Conservation (phyloP, 1,140 invertebrate species). For the Drosophila kohkoa region DNA sequence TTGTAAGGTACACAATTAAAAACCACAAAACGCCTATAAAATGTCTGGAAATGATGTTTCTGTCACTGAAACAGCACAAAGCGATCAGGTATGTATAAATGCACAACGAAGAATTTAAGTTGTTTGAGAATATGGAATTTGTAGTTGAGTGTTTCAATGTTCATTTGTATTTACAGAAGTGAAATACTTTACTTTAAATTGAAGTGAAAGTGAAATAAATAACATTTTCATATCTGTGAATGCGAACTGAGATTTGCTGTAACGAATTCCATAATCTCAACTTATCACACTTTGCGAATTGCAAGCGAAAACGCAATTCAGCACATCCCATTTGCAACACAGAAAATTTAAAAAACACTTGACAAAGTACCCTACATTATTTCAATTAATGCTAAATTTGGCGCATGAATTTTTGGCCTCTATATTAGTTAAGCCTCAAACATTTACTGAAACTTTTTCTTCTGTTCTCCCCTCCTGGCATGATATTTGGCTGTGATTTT, state of each 20-base stretch:
- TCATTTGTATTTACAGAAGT: too few relatives aligned
- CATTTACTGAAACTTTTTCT: neutral
- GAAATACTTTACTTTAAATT: too few relatives aligned
- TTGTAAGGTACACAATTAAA: slow-evolving; percentile 27
- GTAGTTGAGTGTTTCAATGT: too few relatives aligned
- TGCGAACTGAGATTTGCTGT: neutral
- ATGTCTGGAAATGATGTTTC: slow-evolving; percentile 78
- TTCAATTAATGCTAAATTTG: slow-evolving; percentile 11
- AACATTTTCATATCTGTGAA: too few relatives aligned
- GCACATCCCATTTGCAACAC: neutral
- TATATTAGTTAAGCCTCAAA: neutral
- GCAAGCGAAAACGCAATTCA: neutral
- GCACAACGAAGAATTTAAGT: too few relatives aligned
- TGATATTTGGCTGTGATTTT: slow-evolving; percentile 36
- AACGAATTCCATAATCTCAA: neutral
- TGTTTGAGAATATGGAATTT: neutral
- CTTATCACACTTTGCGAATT: neutral
- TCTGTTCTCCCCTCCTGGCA: neutral
- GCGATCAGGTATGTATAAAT: slow-evolving; percentile 74
- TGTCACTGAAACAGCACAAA: slow-evolving; percentile 74
- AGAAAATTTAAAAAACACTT: neutral
- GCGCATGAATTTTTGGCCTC: slow-evolving; percentile 9
- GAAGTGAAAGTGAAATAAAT: too few relatives aligned
- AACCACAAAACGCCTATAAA: slow-evolving; percentile 44
- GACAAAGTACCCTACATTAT: neutral